Evolutionary conservation across 1,140 invertebrate species (phyloP), one percentile per base, ranked within the genome.

Genomic region (Apis dorsata): DNA sequence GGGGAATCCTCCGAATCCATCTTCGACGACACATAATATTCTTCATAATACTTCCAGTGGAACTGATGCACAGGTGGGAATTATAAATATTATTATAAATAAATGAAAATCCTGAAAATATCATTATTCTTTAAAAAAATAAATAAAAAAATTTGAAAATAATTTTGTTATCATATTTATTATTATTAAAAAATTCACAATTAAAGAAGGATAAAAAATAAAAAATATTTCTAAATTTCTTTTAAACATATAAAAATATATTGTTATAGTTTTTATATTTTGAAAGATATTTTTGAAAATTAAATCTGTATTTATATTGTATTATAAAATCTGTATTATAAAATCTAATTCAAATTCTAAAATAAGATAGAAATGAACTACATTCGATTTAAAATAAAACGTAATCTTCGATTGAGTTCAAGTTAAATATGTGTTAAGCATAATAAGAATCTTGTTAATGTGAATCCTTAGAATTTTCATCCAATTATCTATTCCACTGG

Each of bases 61-160:
- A 86, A 87, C 89, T 84, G 91, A 92, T 82, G 88, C 75, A 79
- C 91, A 92, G 91, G 91, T 92, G 89, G 73, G 66, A 59, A 24
- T n/a, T 15, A 79, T 51, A 28, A 5, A 44, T 44, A 44, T 44
- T 44, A 44, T 44, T 44, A 44, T 9, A 19, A 28, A 83, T 28
- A 63, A 53, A 60, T 0, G n/a, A 71, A 19, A 28, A 10, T 70
- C 17, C n/a, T 4, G 2, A 53, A 51, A 51, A 24, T 44, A 51
- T 49, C n/a, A 0, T 8, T 10, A 12, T n/a, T 13, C 51, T 51
- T 24, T 10, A 51, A 0, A 51, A 51, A 53, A 13, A 17, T 0
- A 17, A 70, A 51, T 15, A 24, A 24, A 70, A 9, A 24, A 4
- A 17, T 51, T 34, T 69, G 2, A 15, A 9, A 69, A 51, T 69